These are phyloP conservation scores for Eleutherodactylus coqui DNA, from an alignment of 2,797 vertebrate species.

Conservation along the genomic window DNA sequence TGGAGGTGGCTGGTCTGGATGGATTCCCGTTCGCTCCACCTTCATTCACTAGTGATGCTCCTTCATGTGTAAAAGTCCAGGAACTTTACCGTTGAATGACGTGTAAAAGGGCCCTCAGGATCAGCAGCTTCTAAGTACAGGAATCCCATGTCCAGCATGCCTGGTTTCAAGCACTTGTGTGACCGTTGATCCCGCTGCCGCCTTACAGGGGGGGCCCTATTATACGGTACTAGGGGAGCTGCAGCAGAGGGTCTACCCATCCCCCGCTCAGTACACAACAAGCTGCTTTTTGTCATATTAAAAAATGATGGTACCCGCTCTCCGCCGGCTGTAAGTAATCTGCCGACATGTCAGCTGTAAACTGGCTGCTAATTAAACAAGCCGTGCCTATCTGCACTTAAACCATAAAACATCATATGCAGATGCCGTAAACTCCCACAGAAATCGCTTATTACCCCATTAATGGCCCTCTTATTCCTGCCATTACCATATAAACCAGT, in stretches of 20 bases:
- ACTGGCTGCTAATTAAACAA: slow-evolving; percentile 70
- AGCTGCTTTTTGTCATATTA: slow-evolving; percentile 43
- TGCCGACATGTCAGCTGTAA: slow-evolving; percentile 55
- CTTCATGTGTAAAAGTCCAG: too few species aligned
- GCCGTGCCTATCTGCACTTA: slow-evolving; percentile 60
- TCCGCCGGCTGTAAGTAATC: slow-evolving; percentile 44
- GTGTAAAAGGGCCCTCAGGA: too few species aligned
- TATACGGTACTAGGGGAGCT: not conserved
- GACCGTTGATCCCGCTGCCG: not conserved
- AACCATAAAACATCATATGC: slow-evolving; percentile 67
- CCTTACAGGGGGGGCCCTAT: not conserved
- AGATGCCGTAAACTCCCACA: slow-evolving; percentile 65
- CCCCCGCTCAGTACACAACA: not conserved
- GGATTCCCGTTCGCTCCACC: too few species aligned
- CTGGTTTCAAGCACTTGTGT: too few species aligned
- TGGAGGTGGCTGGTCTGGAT: too few species aligned
- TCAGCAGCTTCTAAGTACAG: too few species aligned
- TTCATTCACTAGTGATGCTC: too few species aligned
- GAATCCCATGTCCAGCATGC: too few species aligned
- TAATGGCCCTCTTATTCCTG: slow-evolving; percentile 67
- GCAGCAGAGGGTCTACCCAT: not conserved
- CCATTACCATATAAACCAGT: slow-evolving; percentile 72
- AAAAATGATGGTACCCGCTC: not conserved
- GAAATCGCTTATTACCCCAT: slow-evolving; percentile 69
- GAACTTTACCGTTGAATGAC: too few species aligned